These are phyloP conservation scores for Poecile montanus DNA, from an alignment of 2,797 vertebrate species.

Conservation along the genomic window DNA sequence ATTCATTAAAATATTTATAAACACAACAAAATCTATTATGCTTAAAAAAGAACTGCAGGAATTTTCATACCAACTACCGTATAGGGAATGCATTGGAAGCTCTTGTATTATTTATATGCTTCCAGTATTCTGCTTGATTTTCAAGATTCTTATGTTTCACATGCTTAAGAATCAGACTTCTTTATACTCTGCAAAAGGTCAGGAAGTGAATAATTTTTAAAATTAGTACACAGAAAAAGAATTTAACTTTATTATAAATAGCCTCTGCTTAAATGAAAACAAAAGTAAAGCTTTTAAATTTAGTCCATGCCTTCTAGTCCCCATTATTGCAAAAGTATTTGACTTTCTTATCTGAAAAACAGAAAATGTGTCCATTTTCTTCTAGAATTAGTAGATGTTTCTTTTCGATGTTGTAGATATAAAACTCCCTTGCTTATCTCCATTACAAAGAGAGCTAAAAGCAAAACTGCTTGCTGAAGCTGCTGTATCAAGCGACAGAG, in stretches of 20 bases:
- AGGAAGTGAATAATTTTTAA: neutral
- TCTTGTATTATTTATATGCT: neutral
- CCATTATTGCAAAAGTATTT: neutral
- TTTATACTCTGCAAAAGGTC: neutral
- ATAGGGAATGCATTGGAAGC: neutral
- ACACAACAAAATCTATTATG: neutral
- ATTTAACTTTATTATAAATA: neutral
- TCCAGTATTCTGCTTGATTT: neutral
- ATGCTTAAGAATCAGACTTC: neutral
- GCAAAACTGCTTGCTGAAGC: neutral
- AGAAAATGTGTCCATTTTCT: neutral
- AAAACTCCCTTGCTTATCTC: neutral
- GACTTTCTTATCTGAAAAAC: neutral
- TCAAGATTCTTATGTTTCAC: neutral
- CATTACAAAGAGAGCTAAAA: neutral
- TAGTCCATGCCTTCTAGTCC: neutral
- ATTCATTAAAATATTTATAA: constrained; percentile 10
- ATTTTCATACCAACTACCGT: neutral
- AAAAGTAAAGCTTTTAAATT: neutral
- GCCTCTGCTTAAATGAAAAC: neutral
- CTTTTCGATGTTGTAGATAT: neutral
- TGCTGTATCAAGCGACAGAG: neutral
- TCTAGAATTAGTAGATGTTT: neutral
- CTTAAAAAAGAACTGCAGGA: neutral
- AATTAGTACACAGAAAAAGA: neutral